A percentile compares a stretch with the other conserved stretches of the same genome.
Evolutionary conservation across 2,797 vertebrate genomes (phyloP).

Genomic region (Sus cebifrons): DNA sequence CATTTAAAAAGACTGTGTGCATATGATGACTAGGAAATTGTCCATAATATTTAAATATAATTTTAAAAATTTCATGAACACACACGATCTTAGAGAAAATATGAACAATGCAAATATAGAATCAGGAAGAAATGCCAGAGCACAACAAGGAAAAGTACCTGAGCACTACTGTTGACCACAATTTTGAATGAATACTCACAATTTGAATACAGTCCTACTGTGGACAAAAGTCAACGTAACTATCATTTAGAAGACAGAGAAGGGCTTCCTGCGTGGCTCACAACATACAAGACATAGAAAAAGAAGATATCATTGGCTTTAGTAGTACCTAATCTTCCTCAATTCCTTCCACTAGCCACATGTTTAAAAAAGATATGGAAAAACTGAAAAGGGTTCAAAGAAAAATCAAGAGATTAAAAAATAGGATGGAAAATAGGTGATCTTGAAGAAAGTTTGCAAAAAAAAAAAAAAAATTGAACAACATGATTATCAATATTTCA

Average conservation of each 20-base stretch:
- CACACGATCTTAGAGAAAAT: slow-evolving; percentile 38
- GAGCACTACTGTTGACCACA: slow-evolving; percentile 4
- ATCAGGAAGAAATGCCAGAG: slow-evolving; percentile 54
- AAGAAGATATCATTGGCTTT: background rate
- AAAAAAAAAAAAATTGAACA: slow-evolving; percentile 49
- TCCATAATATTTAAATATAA: slow-evolving; percentile 48
- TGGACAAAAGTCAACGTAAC: slow-evolving; percentile 34
- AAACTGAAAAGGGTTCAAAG: slow-evolving; percentile 39
- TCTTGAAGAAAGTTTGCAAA: background rate
- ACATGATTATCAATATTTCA: slow-evolving; percentile 48
- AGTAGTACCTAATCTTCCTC: background rate
- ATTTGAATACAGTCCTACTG: background rate
- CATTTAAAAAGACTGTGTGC: background rate
- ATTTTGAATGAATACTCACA: slow-evolving; percentile 41
- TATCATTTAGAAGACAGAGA: slow-evolving; percentile 33
- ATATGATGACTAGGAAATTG: background rate
- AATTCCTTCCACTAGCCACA: slow-evolving; percentile 1
- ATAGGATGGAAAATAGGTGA: slow-evolving; percentile 7
- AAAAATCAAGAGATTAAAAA: slow-evolving; percentile 61
- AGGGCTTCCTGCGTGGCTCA: background rate
- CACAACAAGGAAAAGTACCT: slow-evolving; percentile 48
- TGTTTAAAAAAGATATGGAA: slow-evolving; percentile 35
- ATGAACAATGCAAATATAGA: slow-evolving; percentile 55
- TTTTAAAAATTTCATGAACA: slow-evolving; percentile 13
- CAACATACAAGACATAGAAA: background rate